Base-by-base conservation (phyloP, 2,888 invertebrate species). In the Cryptocheilus praepositus region DNA sequence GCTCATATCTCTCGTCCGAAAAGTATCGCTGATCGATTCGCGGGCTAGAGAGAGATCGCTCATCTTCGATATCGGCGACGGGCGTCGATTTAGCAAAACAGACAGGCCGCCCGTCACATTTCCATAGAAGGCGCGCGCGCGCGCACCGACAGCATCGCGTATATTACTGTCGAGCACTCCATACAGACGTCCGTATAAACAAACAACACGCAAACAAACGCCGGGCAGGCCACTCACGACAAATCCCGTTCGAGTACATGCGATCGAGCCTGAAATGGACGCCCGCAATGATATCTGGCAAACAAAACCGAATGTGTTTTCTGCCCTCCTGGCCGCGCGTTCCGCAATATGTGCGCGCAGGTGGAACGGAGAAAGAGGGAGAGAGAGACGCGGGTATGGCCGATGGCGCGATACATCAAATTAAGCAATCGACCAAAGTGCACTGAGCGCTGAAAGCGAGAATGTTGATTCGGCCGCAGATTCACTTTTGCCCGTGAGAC, bases 351-450 rank as follows among this genome's bases (percentile, higher is more conserved):
- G 18, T 18, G 49, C 49, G 49, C n/a, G 18, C 18, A 16, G 16
- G 49, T n/a, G 49, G 49, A 45, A 15, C n/a, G 45, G 45, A 15
- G 45, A 18, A 16, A 49, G 49, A 36, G 36, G 36, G 36, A 36
- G 11, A 19, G 18, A 49, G 49, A 19, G 18, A 49, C 49, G 49
- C 16, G 18, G 49, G 16, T 19, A 21, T 21, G 15, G 18, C 21
- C 54, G 28, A n/a, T 54, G 25, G 25, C n/a, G 51, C 58, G 61
- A 70, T 76, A 72, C 74, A 72, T 79, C 75, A 74, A 77, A 77
- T 77, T 74, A 77, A 77, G 77, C 77, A 77, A 78, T 78, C 77
- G 77, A 64, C 68, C 75, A 78, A 73, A 78, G 77, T 78, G 75
- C 77, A 78, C 58, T 72, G 61, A 58, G 67, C 53, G 71, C 66